Conservation (phyloP, 1,140 invertebrate genomes). For the Apis laboriosa region DNA sequence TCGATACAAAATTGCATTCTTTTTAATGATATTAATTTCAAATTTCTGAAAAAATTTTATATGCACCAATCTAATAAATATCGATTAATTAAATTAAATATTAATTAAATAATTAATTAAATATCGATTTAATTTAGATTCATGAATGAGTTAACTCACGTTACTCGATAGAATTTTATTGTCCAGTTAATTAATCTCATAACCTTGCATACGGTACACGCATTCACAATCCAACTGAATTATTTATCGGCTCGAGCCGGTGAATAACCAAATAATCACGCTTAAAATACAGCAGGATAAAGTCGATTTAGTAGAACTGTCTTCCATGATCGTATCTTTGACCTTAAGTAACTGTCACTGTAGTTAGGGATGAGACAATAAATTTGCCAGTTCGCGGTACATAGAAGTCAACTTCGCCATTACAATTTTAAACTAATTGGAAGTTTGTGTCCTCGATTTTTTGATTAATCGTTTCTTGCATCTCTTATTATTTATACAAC, state of each 20-base stretch:
- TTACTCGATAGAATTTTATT: neutral
- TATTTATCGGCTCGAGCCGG: neutral
- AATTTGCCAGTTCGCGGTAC: neutral
- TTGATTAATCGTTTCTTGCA: neutral
- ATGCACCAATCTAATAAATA: too few relatives aligned
- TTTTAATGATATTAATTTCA: too few relatives aligned
- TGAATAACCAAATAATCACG: neutral
- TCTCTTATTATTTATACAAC: neutral
- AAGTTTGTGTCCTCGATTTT: neutral
- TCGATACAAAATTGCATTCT: too few relatives aligned
- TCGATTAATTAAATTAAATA: too few relatives aligned
- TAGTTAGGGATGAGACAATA: neutral
- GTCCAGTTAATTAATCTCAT: slow-evolving; percentile 1
- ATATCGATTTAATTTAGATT: too few relatives aligned
- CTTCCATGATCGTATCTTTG: neutral
- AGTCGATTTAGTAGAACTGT: slow-evolving; percentile 1
- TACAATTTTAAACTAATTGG: slow-evolving; percentile 9
- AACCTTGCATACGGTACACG: neutral
- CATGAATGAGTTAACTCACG: too few relatives aligned
- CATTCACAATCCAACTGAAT: neutral
- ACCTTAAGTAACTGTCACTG: neutral
- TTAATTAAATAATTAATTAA: too few relatives aligned
- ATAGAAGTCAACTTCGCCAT: neutral
- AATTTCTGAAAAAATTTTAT: too few relatives aligned
- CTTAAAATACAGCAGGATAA: neutral